Evolutionary conservation across 2,113 vertebrate genomes (phyloP).

Genomic region (Fulica atra): DNA sequence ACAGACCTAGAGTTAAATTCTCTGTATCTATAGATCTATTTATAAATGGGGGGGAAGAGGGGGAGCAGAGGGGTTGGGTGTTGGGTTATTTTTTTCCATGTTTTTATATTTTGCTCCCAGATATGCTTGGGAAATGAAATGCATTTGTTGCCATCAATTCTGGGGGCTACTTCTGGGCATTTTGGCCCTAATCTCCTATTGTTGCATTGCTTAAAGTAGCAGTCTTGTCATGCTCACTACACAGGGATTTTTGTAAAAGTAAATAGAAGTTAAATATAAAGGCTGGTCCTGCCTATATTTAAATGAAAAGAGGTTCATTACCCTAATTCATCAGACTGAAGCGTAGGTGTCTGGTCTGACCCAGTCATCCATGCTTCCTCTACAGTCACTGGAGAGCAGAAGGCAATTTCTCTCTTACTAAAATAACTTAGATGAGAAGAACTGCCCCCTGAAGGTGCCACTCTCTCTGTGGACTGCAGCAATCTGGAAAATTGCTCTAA

Average conservation of each 20-base stretch:
- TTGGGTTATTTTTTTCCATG: background rate
- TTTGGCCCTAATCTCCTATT: background rate
- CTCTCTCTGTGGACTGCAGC: background rate
- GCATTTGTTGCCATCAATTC: background rate
- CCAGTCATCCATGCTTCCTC: background rate
- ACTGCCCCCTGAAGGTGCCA: background rate
- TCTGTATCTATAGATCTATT: background rate
- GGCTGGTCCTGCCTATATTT: background rate
- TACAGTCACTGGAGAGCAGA: background rate
- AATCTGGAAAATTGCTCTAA: background rate
- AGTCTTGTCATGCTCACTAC: background rate
- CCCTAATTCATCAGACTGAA: background rate
- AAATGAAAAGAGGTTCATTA: background rate
- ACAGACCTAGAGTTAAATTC: background rate
- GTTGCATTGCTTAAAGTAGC: background rate
- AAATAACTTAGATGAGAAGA: background rate
- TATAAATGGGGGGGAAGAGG: rapidly evolving
- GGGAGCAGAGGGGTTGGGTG: background rate
- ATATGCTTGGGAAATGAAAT: background rate
- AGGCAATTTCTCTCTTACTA: background rate
- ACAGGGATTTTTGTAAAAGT: background rate
- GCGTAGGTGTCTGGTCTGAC: background rate
- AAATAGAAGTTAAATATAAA: background rate
- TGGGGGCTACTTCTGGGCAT: background rate
- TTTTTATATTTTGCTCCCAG: background rate